These are phyloP conservation scores for Siniperca obscura DNA, from an alignment of 2,797 vertebrate species.

Conservation along the genomic window DNA sequence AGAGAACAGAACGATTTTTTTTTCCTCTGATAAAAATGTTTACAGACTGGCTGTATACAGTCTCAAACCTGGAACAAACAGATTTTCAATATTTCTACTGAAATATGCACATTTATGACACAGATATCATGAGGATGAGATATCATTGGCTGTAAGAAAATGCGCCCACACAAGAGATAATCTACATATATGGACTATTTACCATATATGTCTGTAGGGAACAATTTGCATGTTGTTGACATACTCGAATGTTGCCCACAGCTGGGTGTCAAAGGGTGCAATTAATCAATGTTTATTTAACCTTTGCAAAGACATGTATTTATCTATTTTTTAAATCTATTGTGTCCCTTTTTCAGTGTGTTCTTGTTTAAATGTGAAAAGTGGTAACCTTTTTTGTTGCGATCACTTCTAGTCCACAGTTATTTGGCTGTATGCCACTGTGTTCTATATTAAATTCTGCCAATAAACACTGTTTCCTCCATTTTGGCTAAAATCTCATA, in stretches of 20 bases:
- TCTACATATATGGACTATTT: slow-evolving; percentile 28
- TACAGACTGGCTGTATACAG: slow-evolving; percentile 50
- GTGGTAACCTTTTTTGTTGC: slow-evolving; percentile 61
- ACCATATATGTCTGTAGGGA: slow-evolving; percentile 41
- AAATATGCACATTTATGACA: slow-evolving; percentile 36
- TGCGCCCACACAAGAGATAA: slow-evolving; percentile 14
- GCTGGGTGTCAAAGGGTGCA: slow-evolving; percentile 66
- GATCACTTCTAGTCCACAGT: slow-evolving; percentile 61
- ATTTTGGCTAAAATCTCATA: slow-evolving; percentile 8
- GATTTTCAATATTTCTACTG: slow-evolving; percentile 37
- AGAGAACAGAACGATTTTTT: background rate
- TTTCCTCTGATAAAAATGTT: slow-evolving; percentile 48
- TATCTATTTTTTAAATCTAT: slow-evolving; percentile 73
- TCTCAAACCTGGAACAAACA: slow-evolving; percentile 61
- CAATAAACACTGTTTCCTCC: slow-evolving; percentile 66
- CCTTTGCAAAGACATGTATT: slow-evolving; percentile 73
- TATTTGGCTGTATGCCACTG: slow-evolving; percentile 48
- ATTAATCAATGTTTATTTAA: slow-evolving; percentile 74
- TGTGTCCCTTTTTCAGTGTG: slow-evolving; percentile 70
- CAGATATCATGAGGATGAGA: slow-evolving; percentile 1
- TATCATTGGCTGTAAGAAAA: slow-evolving; percentile 7
- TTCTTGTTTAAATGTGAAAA: slow-evolving; percentile 68
- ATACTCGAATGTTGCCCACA: slow-evolving; percentile 81
- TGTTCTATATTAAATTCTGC: slow-evolving; percentile 76
- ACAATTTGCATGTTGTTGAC: slow-evolving; percentile 79